These are phyloP conservation scores for Laticauda laticaudata DNA, from an alignment of 2,113 vertebrate genomes.

Conservation along the genomic window DNA sequence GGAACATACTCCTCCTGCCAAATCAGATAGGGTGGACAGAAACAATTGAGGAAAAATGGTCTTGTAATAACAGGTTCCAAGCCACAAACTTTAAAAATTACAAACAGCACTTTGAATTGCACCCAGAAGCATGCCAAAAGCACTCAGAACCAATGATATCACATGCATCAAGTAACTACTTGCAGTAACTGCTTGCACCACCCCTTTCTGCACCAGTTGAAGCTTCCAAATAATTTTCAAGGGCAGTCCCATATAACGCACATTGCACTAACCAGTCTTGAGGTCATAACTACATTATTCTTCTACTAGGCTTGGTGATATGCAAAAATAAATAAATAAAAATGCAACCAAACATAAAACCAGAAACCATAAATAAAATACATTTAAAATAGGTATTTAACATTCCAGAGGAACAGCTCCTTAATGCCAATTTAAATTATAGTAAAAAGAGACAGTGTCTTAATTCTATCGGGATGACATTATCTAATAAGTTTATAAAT, in stretches of 20 bases:
- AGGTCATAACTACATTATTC: not conserved
- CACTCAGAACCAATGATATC: not conserved
- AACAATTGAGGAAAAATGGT: not conserved
- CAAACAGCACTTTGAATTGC: not conserved
- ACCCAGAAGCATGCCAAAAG: not conserved
- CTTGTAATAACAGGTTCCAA: not conserved
- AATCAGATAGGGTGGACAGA: not conserved
- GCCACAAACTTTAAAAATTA: not conserved
- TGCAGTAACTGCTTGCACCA: not conserved
- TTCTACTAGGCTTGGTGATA: not conserved
- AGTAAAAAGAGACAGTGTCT: not conserved
- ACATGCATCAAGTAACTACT: not conserved
- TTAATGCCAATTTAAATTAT: not conserved
- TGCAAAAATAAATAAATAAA: not conserved
- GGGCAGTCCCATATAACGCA: not conserved
- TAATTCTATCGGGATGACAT: not conserved
- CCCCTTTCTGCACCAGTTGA: not conserved
- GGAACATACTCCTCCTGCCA: not conserved
- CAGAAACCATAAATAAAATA: not conserved
- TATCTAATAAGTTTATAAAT: not conserved
- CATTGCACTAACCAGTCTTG: not conserved
- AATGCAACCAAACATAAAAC: not conserved
- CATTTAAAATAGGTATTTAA: not conserved
- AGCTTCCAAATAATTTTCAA: not conserved
- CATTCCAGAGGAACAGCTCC: not conserved